Evolutionary conservation across 2,888 invertebrate genomes (phyloP).

Genomic region (Ormyrus rosae): DNA sequence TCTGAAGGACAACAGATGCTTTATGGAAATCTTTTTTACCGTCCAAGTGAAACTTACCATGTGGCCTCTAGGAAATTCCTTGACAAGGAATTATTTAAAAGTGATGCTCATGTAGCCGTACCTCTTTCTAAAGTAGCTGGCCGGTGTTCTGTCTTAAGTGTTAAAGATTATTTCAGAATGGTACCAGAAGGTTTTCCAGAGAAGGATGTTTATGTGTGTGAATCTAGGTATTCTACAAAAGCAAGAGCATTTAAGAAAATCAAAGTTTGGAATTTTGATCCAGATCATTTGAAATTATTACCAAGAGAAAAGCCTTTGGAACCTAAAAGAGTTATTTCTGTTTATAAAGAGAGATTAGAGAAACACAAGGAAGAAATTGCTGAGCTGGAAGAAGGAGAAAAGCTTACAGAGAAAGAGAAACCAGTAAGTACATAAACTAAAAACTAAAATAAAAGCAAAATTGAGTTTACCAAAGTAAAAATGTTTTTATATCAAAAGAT

Average conservation of each 20-base stretch:
- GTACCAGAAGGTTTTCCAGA: slow-evolving; percentile 91
- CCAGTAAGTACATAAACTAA: slow-evolving; percentile 80
- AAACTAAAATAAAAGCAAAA: slow-evolving; percentile 23
- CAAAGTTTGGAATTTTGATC: slow-evolving; percentile 85
- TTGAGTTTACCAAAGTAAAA: slow-evolving; percentile 29
- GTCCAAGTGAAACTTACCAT: slow-evolving; percentile 98
- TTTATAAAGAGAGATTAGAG: slow-evolving; percentile 93
- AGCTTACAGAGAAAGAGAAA: slow-evolving; percentile 89
- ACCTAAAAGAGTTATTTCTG: slow-evolving; percentile 92
- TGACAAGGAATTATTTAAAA: slow-evolving; percentile 97
- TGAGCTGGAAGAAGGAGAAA: slow-evolving; percentile 88
- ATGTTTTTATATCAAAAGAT: background rate
- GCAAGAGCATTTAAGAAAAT: slow-evolving; percentile 95
- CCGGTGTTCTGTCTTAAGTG: slow-evolving; percentile 94
- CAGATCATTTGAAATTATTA: slow-evolving; percentile 81
- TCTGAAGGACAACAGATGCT: slow-evolving; percentile 89
- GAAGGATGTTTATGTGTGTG: slow-evolving; percentile 97
- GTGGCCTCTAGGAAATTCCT: slow-evolving; percentile 95
- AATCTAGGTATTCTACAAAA: slow-evolving; percentile 93
- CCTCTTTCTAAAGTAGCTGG: slow-evolving; percentile 91
- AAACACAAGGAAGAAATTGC: slow-evolving; percentile 93
- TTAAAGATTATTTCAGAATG: slow-evolving; percentile 94
- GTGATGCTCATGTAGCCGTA: slow-evolving; percentile 90
- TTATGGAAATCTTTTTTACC: slow-evolving; percentile 92
- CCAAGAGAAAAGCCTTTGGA: slow-evolving; percentile 86